Evolutionary conservation across 2,113 vertebrate genomes (phyloP), one percentile per base, ranked within the genome.

Genomic region (Lophochroa leadbeateri): DNA sequence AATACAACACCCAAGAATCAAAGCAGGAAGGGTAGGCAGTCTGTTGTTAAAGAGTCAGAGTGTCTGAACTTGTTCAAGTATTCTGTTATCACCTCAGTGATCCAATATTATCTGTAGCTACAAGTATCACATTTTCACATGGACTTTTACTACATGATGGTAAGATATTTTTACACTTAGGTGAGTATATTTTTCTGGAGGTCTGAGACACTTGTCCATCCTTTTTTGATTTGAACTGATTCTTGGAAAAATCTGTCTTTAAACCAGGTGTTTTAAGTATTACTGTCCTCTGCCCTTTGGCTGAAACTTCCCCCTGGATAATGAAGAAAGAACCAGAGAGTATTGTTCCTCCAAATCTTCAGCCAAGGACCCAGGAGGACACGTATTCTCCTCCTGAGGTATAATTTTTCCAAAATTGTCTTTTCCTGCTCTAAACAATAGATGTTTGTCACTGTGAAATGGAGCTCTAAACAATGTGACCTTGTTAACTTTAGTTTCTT

Each of bases 281-380:
- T 77, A 99, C 98, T 16, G 33, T 99, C 75, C 97, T 99, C 39
- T 96, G 88, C 44, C 99, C 99, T 39, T 92, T 98, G 82, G 92
- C 93, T 27, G 97, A 98, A 94, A 90, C 90, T 29, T 98, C 98
- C 11, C 98, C 95, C 19, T 99, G 99, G 99, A 41, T 98, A 21
- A 96, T 97, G 77, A 97, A 96, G 86, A 99, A 98, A 96, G 97
- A 98, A 63, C 94, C 97, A 61, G 96, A 97, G 19, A 98, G 97
- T 50, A 98, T 99, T 43, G 74, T 98, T 17, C 99, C 99, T 86
- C 96, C 96, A 5, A 98, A 98, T 97, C 98, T 99, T 82, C 98
- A 94, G 50, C 97, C 98, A 89, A 97, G 97, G 47, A 81, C 92
- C 39, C 98, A 97, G 98, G 96, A 98, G 55, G 27, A 58, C 25